phyloP scores from a whole-genome alignment of 2,888 invertebrate genomes.

The Troides oblongomaculatus region DNA sequence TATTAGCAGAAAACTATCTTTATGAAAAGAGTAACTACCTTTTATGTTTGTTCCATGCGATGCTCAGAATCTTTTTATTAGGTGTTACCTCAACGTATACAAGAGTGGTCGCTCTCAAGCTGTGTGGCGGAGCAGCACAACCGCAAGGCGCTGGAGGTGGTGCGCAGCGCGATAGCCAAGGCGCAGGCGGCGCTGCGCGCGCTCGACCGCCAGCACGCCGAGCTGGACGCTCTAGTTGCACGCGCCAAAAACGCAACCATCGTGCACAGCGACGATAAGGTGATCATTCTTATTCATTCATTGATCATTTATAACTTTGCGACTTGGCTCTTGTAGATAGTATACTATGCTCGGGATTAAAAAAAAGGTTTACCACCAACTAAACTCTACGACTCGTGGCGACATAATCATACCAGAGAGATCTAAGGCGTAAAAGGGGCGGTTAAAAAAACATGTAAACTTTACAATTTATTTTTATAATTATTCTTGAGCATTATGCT shows the following conservation, averaged over 20 bases:
- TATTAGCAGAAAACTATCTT: no score
- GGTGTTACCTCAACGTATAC: slow-evolving; percentile 93
- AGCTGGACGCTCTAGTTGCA: slow-evolving; percentile 89
- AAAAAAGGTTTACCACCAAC: background rate
- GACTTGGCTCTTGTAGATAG: no score
- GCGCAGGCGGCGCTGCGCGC: slow-evolving; percentile 90
- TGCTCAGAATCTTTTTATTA: slow-evolving; percentile 43
- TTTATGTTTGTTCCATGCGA: background rate
- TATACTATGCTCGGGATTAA: no score
- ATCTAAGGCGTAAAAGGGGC: no score
- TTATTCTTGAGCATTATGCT: no score
- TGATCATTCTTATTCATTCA: slow-evolving; percentile 27
- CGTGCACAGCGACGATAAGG: slow-evolving; percentile 80
- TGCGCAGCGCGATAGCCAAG: slow-evolving; percentile 88
- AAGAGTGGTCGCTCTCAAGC: slow-evolving; percentile 94
- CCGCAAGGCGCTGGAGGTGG: slow-evolving; percentile 83
- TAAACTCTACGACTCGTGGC: no score
- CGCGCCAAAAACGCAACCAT: slow-evolving; percentile 84
- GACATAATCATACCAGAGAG: no score
- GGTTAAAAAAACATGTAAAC: no score
- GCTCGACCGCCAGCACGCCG: slow-evolving; percentile 87
- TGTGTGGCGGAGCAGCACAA: slow-evolving; percentile 93
- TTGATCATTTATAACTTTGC: no score
- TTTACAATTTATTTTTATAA: no score
- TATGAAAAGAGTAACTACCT: no score